A percentile compares a stretch with the other conserved stretches of the same genome.
These are phyloP conservation scores for Cantharis rustica DNA, from an alignment of 2,888 invertebrate genomes.

Conservation along the genomic window DNA sequence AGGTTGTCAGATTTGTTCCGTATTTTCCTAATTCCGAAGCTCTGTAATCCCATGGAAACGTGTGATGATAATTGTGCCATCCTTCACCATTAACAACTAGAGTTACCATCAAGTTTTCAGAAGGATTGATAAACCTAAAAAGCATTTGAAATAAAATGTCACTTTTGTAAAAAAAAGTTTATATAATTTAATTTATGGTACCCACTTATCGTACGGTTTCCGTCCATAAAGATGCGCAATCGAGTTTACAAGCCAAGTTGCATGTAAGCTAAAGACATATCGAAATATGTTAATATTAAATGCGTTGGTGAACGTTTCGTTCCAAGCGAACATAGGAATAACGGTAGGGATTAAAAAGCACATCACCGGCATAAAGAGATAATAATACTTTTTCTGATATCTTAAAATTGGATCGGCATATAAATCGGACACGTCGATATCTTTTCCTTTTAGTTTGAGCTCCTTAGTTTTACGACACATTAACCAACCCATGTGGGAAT, in stretches of 20 bases:
- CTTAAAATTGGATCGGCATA: conserved; percentile 73
- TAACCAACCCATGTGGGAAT: conserved; percentile 92
- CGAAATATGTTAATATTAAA: background rate
- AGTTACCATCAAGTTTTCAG: conserved; percentile 77
- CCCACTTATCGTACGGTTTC: conserved; percentile 73
- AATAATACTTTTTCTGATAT: conserved; percentile 75
- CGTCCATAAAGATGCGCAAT: conserved; percentile 83
- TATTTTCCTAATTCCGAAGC: conserved; percentile 76
- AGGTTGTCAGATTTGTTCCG: conserved; percentile 63
- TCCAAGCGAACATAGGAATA: background rate
- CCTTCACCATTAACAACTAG: conserved; percentile 76
- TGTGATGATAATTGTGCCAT: conserved; percentile 91
- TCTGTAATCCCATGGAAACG: conserved; percentile 93
- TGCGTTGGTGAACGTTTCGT: background rate
- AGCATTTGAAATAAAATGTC: background rate
- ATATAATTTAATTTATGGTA: no score
- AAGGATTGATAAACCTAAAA: conserved; percentile 67
- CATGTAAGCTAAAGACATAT: background rate
- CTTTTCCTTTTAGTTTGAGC: conserved; percentile 75
- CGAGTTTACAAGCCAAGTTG: conserved; percentile 88
- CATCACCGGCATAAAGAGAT: background rate
- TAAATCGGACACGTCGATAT: conserved; percentile 83
- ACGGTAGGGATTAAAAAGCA: background rate
- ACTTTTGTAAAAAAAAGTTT: background rate
- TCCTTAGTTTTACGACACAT: conserved; percentile 88